Conservation (phyloP, 2,888 invertebrate genomes). For the Drosophila mettleri region DNA sequence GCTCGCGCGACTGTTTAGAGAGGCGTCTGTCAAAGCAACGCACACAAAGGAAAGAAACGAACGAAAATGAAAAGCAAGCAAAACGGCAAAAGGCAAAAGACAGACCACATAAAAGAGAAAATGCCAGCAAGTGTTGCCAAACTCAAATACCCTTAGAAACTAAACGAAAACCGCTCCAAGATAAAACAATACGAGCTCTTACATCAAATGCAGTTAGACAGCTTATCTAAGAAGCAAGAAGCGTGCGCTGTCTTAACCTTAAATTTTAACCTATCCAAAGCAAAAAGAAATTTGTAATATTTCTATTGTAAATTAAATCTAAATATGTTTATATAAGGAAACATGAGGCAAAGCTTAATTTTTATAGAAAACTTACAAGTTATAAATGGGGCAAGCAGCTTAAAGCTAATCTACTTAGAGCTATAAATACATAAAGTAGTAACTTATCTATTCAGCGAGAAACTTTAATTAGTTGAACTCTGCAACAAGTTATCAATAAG, state of each 20-base stretch:
- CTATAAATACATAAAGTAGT: no score
- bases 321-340: not conserved
- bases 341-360: no score
- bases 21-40: conserved; percentile 45
- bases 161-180: not conserved
- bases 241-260: not conserved
- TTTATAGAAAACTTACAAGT: no score
- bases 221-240: not conserved
- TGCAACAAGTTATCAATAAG: not conserved
- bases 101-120: conserved; percentile 19
- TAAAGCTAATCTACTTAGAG: not conserved
- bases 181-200: not conserved
- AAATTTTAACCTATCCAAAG: not conserved
- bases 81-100: conserved; percentile 10
- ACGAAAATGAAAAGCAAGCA: conserved; percentile 2
- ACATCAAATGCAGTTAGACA: not conserved
- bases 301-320: not conserved
- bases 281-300: not conserved
- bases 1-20: conserved; percentile 44
- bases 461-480: not conserved
- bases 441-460: conserved; percentile 5
- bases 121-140: not conserved
- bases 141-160: conserved; percentile 24
- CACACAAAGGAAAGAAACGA: conserved; percentile 11
- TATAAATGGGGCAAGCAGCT: not conserved